phyloP scores from a whole-genome alignment of 2,797 vertebrate species.

The Argentina silus region DNA sequence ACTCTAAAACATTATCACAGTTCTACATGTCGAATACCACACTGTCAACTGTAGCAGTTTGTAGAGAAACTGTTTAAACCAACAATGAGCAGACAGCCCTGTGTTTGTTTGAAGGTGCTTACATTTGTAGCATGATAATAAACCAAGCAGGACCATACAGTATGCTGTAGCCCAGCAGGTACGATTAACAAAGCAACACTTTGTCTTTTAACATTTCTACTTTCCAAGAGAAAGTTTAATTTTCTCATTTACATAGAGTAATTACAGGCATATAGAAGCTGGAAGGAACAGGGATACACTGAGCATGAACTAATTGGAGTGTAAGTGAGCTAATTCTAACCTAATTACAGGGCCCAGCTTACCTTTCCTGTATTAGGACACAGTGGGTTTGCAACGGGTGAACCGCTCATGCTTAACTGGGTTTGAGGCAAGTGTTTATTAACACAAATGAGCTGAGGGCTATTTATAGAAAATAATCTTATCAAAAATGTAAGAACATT shows the following conservation, averaged over 20 bases:
- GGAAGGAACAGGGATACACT: constrained; percentile 51
- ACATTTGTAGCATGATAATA: background rate
- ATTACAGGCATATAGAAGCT: constrained; percentile 55
- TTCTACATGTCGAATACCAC: no score
- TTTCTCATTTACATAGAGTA: constrained; percentile 34
- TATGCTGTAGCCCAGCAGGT: constrained; percentile 2
- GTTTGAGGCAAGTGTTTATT: constrained; percentile 59
- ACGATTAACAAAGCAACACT: constrained; percentile 16
- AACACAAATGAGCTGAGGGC: constrained; percentile 49
- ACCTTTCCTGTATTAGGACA: constrained; percentile 65
- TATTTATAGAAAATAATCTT: constrained; percentile 41
- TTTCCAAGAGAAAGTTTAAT: constrained; percentile 31
- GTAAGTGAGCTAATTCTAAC: constrained; percentile 69
- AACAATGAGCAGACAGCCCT: background rate
- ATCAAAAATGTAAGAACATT: constrained; percentile 18
- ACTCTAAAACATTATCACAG: constrained; percentile 22
- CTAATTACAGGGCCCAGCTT: constrained; percentile 65
- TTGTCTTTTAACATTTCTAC: constrained; percentile 27
- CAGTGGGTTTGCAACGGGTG: constrained; percentile 50
- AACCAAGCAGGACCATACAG: background rate
- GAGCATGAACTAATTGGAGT: constrained; percentile 61
- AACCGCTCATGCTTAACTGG: constrained; percentile 58
- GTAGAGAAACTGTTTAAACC: background rate
- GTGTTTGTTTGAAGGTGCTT: no score
- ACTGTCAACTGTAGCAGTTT: background rate